A percentile compares a stretch with the other conserved stretches of the same genome.
Conservation (phyloP, 2,888 invertebrate genomes). For the Allygus modestus region DNA sequence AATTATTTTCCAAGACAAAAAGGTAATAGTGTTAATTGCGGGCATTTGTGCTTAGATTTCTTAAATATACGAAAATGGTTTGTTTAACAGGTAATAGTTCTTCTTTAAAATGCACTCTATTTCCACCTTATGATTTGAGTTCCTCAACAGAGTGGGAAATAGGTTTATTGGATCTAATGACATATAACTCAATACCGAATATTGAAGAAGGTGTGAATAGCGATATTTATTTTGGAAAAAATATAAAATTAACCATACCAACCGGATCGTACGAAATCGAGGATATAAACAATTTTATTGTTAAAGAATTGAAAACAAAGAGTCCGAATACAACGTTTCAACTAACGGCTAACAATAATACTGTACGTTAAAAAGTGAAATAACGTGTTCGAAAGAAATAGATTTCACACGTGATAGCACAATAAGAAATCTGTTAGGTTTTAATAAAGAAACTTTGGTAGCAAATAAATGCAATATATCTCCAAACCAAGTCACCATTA, state of each 20-base stretch:
- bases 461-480: conserved; percentile 8
- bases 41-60: conserved; percentile 26
- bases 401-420: neutral
- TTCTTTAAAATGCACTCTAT: conserved; percentile 13
- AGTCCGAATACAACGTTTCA: neutral
- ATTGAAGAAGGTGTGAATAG: conserved; percentile 39
- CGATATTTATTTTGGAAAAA: conserved; percentile 20
- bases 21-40: neutral
- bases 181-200: conserved; percentile 53
- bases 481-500: conserved; percentile 26
- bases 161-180: conserved; percentile 50
- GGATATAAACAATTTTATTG: conserved; percentile 10
- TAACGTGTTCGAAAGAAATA: conserved; percentile 1
- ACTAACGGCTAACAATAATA: conserved; percentile 26
- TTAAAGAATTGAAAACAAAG: neutral
- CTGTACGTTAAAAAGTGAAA: conserved; percentile 24
- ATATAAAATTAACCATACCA: conserved; percentile 10
- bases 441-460: neutral
- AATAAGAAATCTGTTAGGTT: neutral
- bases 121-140: conserved; percentile 24
- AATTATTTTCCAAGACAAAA: conserved; percentile 42
- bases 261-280: conserved; percentile 33
- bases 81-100: conserved; percentile 50
- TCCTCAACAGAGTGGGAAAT: conserved; percentile 21
- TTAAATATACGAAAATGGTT: conserved; percentile 28